Evolutionary conservation across 2,113 vertebrate species (phyloP).

Genomic region (Monopterus albus): DNA sequence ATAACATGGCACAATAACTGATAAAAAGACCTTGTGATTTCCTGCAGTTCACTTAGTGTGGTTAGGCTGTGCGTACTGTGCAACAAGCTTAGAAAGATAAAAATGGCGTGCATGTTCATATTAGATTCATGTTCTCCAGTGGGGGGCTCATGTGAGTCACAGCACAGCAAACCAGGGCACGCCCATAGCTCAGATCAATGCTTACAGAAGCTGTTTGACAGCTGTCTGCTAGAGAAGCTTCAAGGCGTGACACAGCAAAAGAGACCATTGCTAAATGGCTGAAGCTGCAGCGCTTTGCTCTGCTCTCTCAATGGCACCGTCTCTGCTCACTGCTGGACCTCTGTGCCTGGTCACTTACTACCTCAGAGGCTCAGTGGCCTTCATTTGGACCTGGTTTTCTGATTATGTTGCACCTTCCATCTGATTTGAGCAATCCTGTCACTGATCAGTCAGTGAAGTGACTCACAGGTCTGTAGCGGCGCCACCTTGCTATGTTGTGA

Average conservation of each 20-base stretch:
- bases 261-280: conserved; percentile 1
- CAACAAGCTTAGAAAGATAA: too few species aligned
- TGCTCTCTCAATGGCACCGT: neutral
- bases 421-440: conserved; percentile 37
- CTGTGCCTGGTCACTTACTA: neutral
- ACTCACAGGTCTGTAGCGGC: conserved; percentile 36
- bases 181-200: neutral
- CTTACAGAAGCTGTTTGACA: conserved; percentile 7
- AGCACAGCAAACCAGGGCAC: neutral
- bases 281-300: neutral
- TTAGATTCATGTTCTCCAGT: too few species aligned
- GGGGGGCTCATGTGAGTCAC: too few species aligned
- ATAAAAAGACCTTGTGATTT: too few species aligned
- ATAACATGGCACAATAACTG: too few species aligned
- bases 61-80: too few species aligned
- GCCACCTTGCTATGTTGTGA: conserved; percentile 26
- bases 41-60: too few species aligned
- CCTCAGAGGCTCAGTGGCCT: neutral
- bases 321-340: neutral
- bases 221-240: neutral
- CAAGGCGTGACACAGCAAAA: conserved; percentile 33
- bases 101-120: too few species aligned
- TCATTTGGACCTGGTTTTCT: conserved; percentile 12
- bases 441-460: conserved; percentile 48
- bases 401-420: conserved; percentile 6